Conservation (phyloP, 2,113 vertebrate genomes). For the Terrapene triunguis region DNA sequence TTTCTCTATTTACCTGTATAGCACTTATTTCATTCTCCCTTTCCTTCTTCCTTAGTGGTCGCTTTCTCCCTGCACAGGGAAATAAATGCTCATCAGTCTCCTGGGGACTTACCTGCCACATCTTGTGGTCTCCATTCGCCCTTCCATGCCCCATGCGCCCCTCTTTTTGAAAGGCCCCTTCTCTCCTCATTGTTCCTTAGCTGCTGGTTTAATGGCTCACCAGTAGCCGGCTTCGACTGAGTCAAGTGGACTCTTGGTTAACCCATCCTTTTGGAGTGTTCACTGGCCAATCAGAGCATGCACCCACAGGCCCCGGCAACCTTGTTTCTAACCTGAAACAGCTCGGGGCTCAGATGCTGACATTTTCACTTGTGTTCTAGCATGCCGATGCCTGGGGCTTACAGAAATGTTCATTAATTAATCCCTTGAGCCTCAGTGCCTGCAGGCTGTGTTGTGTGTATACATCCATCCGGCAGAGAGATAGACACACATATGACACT, state of each 20-base stretch:
- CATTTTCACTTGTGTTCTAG: slow-evolving; percentile 8
- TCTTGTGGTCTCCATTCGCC: background rate
- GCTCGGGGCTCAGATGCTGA: background rate
- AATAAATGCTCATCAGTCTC: background rate
- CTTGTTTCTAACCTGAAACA: background rate
- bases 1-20: background rate
- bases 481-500: background rate
- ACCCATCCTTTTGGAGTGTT: background rate
- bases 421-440: slow-evolving; percentile 7
- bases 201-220: background rate
- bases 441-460: background rate
- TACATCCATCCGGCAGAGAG: background rate
- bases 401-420: slow-evolving; percentile 65
- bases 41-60: background rate
- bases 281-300: background rate
- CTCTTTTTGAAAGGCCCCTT: background rate
- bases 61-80: slow-evolving; percentile 18
- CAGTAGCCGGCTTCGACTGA: background rate
- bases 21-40: background rate
- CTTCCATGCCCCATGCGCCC: background rate
- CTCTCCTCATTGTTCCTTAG: background rate
- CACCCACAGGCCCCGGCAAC: background rate
- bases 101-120: background rate
- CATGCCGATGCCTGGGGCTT: background rate
- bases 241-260: background rate